Conservation (phyloP, 1,140 invertebrate genomes). For the Chrysoperla carnea region DNA sequence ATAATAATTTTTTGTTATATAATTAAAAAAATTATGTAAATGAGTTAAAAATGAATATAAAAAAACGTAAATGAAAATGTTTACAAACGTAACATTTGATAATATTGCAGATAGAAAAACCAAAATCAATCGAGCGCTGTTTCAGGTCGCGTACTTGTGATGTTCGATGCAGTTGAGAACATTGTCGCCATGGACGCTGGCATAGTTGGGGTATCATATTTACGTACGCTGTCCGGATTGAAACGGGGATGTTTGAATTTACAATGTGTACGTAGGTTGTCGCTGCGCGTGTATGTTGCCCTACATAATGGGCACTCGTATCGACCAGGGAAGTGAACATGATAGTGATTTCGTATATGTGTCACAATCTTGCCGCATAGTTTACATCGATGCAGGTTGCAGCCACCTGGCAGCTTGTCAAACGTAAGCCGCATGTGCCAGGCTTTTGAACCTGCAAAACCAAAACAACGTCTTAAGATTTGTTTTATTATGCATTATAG, state of each 20-base stretch:
- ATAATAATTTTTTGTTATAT: too few species aligned
- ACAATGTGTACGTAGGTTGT: conserved; percentile 74
- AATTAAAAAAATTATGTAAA: too few species aligned
- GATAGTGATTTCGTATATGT: conserved; percentile 79
- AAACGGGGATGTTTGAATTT: conserved; percentile 72
- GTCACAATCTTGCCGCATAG: conserved; percentile 80
- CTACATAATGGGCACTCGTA: conserved; percentile 75
- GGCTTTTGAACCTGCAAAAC: conserved; percentile 74
- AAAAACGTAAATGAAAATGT: background rate
- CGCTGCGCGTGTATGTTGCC: conserved; percentile 71
- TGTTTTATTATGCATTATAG: conserved; percentile 14
- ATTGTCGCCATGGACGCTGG: conserved; percentile 13
- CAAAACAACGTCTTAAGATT: conserved; percentile 34
- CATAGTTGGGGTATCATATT: conserved; percentile 22
- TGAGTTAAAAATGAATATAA: too few species aligned
- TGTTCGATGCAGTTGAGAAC: conserved; percentile 16
- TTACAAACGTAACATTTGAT: background rate
- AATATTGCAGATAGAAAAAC: conserved; percentile 8
- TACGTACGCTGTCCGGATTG: conserved; percentile 49
- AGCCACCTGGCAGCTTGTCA: conserved; percentile 71
- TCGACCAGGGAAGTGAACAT: conserved; percentile 74
- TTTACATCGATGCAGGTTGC: conserved; percentile 78
- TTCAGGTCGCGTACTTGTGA: conserved; percentile 20
- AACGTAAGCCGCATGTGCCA: conserved; percentile 82
- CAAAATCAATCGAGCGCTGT: conserved; percentile 22